Base-by-base conservation (phyloP, 2,888 invertebrate species). In the Cephus pulcher region DNA sequence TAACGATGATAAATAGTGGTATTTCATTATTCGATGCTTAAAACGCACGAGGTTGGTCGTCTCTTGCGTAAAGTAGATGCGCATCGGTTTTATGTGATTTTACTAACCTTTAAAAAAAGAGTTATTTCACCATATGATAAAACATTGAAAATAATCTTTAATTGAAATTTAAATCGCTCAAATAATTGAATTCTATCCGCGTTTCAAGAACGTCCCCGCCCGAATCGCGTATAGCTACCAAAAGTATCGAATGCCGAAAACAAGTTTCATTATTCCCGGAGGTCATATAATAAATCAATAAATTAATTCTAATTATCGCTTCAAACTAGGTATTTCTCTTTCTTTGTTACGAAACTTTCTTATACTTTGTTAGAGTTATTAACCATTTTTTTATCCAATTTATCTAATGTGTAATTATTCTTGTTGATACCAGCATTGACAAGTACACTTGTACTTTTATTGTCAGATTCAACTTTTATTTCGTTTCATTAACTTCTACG, bases 1-100 rank as follows among this genome's bases (percentile, higher is more conserved):
- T 78, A 85, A 81, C 77, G 80, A 76, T 80, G 85, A 85, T 85
- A 84, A 86, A 87, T 84, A 84, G 76, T 70, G 77, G 80, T 75
- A 79, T 76, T 79, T 75, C 70, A 75, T 76, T 76, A 82, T 82
- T 79, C 82, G 80, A 74, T n/a, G 30, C 74, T 79, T 40, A 73
- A 74, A 74, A 34, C 12, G 74, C 34, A 74, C 34, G 37, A 35
- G 35, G 74, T n/a, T 35, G 32, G 11, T 33, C 12, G 12, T 12
- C 34, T 35, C 32, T 74, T 74, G 37, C 74, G 74, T 11, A 74
- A 74, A 74, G 30, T 56, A 56, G 35, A 74, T 74, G 35, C 34
- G 35, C 35, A 15, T 56, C 56, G 23, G 6, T 23, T 1, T 32
- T 23, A 71, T 32, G 34, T 73, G 73, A 73, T 73, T 76, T 78